Base-by-base conservation (phyloP, 2,888 invertebrate genomes). In the Drosophila trichaetosa region DNA sequence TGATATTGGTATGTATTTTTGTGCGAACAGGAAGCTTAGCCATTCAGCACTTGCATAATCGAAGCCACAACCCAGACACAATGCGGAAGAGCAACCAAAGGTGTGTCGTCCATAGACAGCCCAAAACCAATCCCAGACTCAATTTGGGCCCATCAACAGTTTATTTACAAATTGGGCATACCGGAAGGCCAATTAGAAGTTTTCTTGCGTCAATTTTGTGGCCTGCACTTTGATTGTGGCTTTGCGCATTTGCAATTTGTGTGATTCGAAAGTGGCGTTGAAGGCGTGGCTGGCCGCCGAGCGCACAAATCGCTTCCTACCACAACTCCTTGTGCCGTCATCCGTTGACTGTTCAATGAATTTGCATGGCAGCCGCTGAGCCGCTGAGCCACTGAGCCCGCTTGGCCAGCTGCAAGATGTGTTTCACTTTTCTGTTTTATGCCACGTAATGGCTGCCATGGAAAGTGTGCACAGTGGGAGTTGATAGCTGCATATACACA, bases 1-100 rank as follows among this genome's bases (percentile, higher is more conserved):
- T 85, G 72, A 73, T 85, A 82, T 73, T 85, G 85, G 85, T 85
- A 85, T 66, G 85, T 74, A 49, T 49, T 16, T 52, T 27, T 48
- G 18, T 13, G 21, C 16, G 40, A 67, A 18, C 64, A 69, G 71
- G 68, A 63, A 68, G 59, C 48, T 51, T 57, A 31, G 61, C 21
- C n/a, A 40, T 57, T 27, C 29, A 51, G 21, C 29, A 57, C 34
- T 72, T 73, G 27, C 75, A 73, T 67, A 67, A 73, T 59, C 52
- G 11, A 13, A 40, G 54, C 48, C 49, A 31, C 59, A 38, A 21
- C 48, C 62, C 58, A 57, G 21, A 8, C n/a, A 54, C 34, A 54
- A 75, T 56, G 76, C 77, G 73, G 77, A 76, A 74, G 46, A 21
- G 34, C 49, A 27, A 38, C 5, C n/a, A 1, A 36, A 36, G 34